phyloP scores from a whole-genome alignment of 2,113 vertebrate species.

The Bettongia penicillata region DNA sequence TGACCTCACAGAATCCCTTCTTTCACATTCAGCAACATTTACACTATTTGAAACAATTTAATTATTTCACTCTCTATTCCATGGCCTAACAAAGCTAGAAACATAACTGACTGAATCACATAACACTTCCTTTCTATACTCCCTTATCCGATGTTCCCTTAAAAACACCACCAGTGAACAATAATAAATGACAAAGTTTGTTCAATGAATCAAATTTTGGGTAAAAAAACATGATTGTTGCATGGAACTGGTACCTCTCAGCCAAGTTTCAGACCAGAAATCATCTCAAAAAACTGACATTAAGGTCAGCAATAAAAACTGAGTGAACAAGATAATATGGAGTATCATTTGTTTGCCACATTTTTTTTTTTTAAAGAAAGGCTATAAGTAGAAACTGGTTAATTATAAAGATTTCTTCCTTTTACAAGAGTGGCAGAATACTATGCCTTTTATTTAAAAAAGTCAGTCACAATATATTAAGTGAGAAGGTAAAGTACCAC shows the following conservation, averaged over 20 bases:
- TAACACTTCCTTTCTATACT: background rate
- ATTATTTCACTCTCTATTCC: background rate
- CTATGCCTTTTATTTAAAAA: slow-evolving; percentile 5
- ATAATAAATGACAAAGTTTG: background rate
- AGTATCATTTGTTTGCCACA: background rate
- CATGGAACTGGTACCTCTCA: background rate
- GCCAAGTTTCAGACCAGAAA: background rate
- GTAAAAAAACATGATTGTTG: background rate
- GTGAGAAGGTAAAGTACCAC: background rate
- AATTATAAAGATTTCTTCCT: background rate
- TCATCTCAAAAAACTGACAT: background rate
- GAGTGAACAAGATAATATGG: background rate
- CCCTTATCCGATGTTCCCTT: background rate
- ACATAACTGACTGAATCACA: background rate
- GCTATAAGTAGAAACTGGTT: background rate
- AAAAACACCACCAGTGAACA: background rate
- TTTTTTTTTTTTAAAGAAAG: background rate
- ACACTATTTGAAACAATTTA: background rate
- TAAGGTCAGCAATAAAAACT: background rate
- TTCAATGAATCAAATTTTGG: background rate
- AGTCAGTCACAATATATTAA: background rate
- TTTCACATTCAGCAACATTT: background rate
- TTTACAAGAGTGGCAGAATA: background rate
- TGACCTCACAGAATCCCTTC: background rate
- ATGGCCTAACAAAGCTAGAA: background rate